A percentile compares a stretch with the other conserved stretches of the same genome.
phyloP scores from a whole-genome alignment of 2,888 invertebrate genomes.

The Hyppa rectilinea region DNA sequence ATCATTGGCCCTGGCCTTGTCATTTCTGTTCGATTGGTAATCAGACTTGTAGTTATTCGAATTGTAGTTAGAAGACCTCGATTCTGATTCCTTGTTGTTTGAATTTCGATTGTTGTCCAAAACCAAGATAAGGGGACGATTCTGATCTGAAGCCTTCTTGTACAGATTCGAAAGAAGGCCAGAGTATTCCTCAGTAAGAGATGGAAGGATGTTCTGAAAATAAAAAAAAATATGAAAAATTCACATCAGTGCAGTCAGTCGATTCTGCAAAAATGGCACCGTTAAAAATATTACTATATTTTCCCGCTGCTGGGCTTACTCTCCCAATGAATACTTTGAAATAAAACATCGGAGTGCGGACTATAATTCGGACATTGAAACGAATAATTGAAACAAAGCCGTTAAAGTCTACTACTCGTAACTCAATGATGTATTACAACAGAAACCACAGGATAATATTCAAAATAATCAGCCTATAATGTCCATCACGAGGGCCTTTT shows the following conservation, averaged over 20 bases:
- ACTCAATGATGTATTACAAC: neutral
- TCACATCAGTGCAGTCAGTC: too few relatives aligned
- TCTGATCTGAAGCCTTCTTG: conserved; percentile 52
- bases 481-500: too few relatives aligned
- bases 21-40: conserved; percentile 14
- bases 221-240: neutral
- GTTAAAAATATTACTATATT: too few relatives aligned
- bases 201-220: conserved; percentile 51
- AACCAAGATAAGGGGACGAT: conserved; percentile 59
- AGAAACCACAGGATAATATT: neutral
- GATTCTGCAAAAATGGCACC: too few relatives aligned
- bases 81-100: conserved; percentile 20
- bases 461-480: too few relatives aligned
- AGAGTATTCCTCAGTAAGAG: conserved; percentile 47
- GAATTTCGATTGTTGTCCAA: conserved; percentile 50
- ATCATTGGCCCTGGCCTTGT: conserved; percentile 15
- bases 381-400: neutral
- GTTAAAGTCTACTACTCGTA: too few relatives aligned
- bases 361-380: neutral
- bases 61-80: conserved; percentile 17
- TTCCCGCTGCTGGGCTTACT: too few relatives aligned
- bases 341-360: neutral
- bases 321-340: neutral
- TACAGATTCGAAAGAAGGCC: conserved; percentile 55
- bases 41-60: conserved; percentile 30